Base-by-base conservation (phyloP, 2,797 vertebrate species). In the Semotilus atromaculatus region DNA sequence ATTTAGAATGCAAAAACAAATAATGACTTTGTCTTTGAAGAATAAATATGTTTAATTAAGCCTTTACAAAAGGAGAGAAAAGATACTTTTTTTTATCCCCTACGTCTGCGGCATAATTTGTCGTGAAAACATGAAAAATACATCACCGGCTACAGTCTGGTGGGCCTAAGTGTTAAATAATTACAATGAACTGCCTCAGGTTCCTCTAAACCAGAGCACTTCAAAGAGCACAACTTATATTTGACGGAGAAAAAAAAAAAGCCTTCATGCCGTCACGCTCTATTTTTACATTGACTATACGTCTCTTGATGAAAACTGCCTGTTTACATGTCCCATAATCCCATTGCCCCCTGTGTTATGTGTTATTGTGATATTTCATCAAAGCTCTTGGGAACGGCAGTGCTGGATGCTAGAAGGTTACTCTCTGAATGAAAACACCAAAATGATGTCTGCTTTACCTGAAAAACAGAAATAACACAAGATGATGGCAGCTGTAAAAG, bases 161-260 rank as follows among this genome's bases (percentile, higher is more conserved):
- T 78, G 82, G 87, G 77, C 38, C 55, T 79, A 87, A 38, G 86
- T 87, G 83, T 84, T 86, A 88, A 88, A 87, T 89, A 89, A 87
- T 87, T 89, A 84, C 85, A 73, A 82, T 66, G 29, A 71, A 85
- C 23, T 45, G 83, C 88, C 85, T 82, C 62, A 36, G 86, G 81
- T 86, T 88, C 29, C 48, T 81, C 67, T 75, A 74, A 80, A 88
- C 67, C 83, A 19, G n/a, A 48, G 36, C 31, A 68, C 77, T 81
- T 88, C 81, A 82, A 88, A 88, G 83, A 43, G 29, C n/a, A 43
- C 23, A 43, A 67, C 77, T 87, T 84, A 74, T 81, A 80, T 86
- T 85, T 89, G 78, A 86, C 45, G 40, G 60, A 80, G 45, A 60
- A n/a, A 64, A 74, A 64, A 74, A 53, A 71, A 48, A n/a, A 48